Conservation (phyloP, 2,797 vertebrate species). For the Neomorphus geoffroyi region DNA sequence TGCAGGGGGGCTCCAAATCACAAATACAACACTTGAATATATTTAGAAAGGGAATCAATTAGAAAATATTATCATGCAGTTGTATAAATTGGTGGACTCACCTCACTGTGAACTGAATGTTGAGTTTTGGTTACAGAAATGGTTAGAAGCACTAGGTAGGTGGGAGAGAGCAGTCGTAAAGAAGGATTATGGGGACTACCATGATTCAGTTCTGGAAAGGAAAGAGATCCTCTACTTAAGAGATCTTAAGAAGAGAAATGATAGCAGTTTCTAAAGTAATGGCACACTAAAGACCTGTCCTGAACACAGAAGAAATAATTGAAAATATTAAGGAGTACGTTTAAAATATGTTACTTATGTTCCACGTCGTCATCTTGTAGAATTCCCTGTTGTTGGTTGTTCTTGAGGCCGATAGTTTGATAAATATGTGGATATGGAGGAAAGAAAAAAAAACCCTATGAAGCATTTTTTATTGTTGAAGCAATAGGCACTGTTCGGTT, state of each 20-base stretch:
- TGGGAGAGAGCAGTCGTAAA: not conserved
- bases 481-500: not conserved
- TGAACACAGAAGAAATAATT: not conserved
- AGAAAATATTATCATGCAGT: not conserved
- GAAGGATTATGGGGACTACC: not conserved
- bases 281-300: not conserved
- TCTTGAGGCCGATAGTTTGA: not conserved
- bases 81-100: not conserved
- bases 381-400: not conserved
- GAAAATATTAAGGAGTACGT: not conserved
- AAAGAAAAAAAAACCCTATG: not conserved
- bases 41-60: not conserved
- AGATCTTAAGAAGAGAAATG: not conserved
- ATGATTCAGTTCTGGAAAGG: not conserved
- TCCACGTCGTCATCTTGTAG: not conserved
- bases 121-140: not conserved
- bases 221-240: not conserved
- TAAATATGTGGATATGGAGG: not conserved
- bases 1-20: not conserved
- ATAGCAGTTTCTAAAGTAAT: not conserved
- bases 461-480: not conserved
- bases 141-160: rapidly evolving
- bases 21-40: not conserved
- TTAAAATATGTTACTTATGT: not conserved
- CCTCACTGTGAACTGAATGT: not conserved